Conservation (phyloP, 2,113 vertebrate species). For the Mesoclemmys tuberculata region DNA sequence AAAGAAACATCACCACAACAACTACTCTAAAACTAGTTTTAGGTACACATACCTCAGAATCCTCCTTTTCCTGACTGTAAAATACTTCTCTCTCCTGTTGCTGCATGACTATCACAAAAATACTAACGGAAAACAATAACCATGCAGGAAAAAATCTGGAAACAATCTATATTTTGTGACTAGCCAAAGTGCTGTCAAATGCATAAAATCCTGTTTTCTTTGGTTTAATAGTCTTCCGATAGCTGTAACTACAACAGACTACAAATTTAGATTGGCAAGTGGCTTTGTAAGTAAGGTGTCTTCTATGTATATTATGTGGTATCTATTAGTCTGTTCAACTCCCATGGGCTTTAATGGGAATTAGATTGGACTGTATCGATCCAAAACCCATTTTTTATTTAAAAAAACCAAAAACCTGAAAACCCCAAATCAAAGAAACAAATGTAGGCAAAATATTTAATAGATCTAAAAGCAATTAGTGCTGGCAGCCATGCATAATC, state of each 20-base stretch:
- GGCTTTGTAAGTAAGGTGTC: background rate
- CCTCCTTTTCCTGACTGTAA: background rate
- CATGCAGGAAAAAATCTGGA: background rate
- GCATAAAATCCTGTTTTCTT: background rate
- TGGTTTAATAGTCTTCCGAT: background rate
- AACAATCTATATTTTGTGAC: background rate
- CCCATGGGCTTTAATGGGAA: background rate
- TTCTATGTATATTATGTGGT: rapidly evolving
- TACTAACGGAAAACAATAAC: background rate
- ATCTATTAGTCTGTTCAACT: background rate
- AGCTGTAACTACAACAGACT: background rate
- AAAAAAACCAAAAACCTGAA: background rate
- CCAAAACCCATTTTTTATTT: background rate
- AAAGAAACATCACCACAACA: background rate
- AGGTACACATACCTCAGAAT: background rate
- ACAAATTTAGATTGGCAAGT: background rate
- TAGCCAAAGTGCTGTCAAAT: background rate
- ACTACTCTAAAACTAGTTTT: too few relatives aligned
- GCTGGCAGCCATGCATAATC: background rate
- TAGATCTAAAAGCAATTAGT: background rate
- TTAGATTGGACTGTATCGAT: background rate
- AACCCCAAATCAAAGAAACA: background rate
- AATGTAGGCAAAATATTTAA: background rate
- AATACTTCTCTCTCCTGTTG: background rate
- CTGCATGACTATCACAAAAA: background rate